Evolutionary conservation across 2,113 vertebrate genomes (phyloP).

Genomic region (Pseudorectes ferrugineus): DNA sequence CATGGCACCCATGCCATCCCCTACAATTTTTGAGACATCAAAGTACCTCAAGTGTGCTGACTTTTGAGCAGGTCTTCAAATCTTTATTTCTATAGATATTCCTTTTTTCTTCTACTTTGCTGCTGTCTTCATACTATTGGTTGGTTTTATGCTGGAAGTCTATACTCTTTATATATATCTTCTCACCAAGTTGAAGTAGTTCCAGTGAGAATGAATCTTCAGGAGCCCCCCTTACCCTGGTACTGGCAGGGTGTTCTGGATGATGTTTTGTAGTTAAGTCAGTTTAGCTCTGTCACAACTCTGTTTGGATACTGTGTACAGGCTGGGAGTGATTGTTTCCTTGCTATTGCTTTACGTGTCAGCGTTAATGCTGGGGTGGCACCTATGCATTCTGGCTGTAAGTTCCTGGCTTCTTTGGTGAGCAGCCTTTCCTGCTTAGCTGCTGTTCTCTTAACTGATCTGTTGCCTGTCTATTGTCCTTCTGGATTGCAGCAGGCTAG

Average conservation of each 20-base stretch:
- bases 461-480: not conserved
- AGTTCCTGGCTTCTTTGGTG: not conserved
- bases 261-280: not conserved
- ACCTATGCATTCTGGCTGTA: not conserved
- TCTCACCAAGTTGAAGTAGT: not conserved
- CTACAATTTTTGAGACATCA: not conserved
- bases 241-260: not conserved
- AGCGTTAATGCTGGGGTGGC: not conserved
- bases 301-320: not conserved
- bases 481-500: not conserved
- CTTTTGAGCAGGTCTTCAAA: not conserved
- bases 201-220: not conserved
- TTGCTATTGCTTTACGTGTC: accelerated
- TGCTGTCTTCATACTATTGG: not conserved
- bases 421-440: not conserved
- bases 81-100: not conserved
- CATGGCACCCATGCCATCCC: not conserved
- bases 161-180: not conserved
- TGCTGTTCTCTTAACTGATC: not conserved
- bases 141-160: not conserved
- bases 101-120: not conserved
- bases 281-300: not conserved
- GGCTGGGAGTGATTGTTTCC: not conserved
- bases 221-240: not conserved
- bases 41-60: not conserved